These are phyloP conservation scores for Papilio glaucus DNA, from an alignment of 1,140 invertebrate species.

Conservation along the genomic window DNA sequence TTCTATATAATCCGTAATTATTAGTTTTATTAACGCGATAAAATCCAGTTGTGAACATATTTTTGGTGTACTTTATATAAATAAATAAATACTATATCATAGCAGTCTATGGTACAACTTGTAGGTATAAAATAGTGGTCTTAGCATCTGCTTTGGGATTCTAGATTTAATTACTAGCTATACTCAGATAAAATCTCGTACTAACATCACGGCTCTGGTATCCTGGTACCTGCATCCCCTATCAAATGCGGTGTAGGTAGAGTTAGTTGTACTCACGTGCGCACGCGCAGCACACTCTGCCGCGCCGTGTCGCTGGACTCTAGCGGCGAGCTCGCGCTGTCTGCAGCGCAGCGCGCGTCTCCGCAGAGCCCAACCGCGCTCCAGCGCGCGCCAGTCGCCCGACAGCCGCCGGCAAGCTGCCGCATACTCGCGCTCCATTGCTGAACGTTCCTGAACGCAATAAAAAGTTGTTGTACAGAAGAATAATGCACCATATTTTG, in stretches of 20 bases:
- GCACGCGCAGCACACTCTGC: conserved; percentile 39
- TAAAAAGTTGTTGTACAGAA: no score
- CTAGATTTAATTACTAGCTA: neutral
- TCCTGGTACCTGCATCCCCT: neutral
- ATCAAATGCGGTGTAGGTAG: neutral
- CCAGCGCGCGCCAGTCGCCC: conserved; percentile 83
- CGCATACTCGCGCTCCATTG: conserved; percentile 85
- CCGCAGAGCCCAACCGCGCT: conserved; percentile 81
- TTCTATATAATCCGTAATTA: no score
- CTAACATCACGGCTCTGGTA: neutral
- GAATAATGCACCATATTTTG: no score
- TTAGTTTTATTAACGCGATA: no score
- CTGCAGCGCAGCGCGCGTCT: conserved; percentile 81
- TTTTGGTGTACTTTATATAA: no score
- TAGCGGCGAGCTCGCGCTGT: conserved; percentile 80
- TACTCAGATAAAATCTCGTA: neutral
- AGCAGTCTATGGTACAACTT: no score
- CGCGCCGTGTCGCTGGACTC: conserved; percentile 57
- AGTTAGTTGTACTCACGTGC: conserved; percentile 40
- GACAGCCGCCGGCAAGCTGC: conserved; percentile 83
- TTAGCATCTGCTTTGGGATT: neutral
- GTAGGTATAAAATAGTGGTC: no score
- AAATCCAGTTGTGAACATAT: no score
- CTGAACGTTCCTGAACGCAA: conserved; percentile 79
- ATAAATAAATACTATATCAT: no score